Evolutionary conservation across 2,797 vertebrate genomes (phyloP).

Genomic region (Columba guinea): DNA sequence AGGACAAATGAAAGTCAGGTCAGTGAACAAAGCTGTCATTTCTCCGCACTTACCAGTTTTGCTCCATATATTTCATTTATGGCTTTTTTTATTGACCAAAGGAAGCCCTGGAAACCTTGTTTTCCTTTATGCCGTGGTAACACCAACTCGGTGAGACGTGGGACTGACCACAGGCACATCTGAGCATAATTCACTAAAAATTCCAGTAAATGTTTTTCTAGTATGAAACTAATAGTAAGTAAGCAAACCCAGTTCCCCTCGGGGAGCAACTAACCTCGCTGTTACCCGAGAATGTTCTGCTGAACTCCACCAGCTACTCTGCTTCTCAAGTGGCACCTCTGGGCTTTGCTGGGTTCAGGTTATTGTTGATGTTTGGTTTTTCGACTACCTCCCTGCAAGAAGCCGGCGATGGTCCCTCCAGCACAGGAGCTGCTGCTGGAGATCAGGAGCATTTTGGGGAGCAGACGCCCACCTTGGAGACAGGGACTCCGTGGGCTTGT

Average conservation of each 20-base stretch:
- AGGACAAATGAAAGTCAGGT: neutral
- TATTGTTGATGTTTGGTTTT: neutral
- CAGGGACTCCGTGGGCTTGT: fast-evolving
- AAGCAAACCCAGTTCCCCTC: constrained; percentile 32
- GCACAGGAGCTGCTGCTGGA: neutral
- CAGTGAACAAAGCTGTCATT: neutral
- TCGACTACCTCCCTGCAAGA: neutral
- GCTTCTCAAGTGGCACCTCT: neutral
- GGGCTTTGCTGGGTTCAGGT: neutral
- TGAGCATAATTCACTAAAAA: constrained; percentile 46
- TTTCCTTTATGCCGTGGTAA: constrained; percentile 14
- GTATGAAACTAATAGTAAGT: constrained; percentile 54
- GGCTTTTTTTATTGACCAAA: constrained; percentile 11
- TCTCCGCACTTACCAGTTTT: constrained; percentile 3
- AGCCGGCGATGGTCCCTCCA: neutral
- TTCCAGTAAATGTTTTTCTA: constrained; percentile 53
- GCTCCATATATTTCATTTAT: constrained; percentile 34
- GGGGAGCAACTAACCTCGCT: constrained; percentile 37
- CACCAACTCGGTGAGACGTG: neutral
- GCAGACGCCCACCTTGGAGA: neutral
- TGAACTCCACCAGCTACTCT: constrained; percentile 8
- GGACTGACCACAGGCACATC: constrained; percentile 51
- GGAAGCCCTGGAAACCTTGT: constrained; percentile 33
- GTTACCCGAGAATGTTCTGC: constrained; percentile 40
- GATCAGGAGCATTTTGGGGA: neutral